Conservation (phyloP, 2,888 invertebrate species). For the Xylocampa areola region DNA sequence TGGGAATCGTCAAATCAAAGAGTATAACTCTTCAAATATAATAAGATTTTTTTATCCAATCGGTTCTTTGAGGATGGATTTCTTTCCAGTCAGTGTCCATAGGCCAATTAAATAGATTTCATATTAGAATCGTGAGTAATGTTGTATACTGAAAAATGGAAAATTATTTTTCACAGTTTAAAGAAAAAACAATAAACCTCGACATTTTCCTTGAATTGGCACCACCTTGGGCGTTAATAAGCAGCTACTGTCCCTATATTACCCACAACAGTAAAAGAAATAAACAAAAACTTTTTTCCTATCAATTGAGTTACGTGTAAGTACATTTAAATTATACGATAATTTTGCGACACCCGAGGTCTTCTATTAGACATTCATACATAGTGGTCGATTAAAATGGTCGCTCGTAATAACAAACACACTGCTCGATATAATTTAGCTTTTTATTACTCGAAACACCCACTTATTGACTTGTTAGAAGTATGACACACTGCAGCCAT, state of each 20-base stretch:
- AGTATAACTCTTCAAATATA: too few relatives aligned
- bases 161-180: too few relatives aligned
- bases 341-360: constrained; percentile 27
- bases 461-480: constrained; percentile 18
- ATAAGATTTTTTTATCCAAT: too few relatives aligned
- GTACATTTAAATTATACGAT: constrained; percentile 9
- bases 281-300: constrained; percentile 24
- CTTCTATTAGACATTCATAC: constrained; percentile 21
- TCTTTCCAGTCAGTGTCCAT: too few relatives aligned
- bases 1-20: too few relatives aligned
- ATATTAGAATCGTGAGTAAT: too few relatives aligned
- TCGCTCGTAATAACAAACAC: constrained; percentile 28
- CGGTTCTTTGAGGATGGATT: too few relatives aligned
- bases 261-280: constrained; percentile 16
- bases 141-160: too few relatives aligned
- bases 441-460: constrained; percentile 41
- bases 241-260: constrained; percentile 5
- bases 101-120: too few relatives aligned
- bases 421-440: constrained; percentile 10
- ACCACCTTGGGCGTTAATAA: constrained; percentile 17
- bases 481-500: constrained; percentile 47
- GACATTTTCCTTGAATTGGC: constrained; percentile 2
- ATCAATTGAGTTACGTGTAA: constrained; percentile 18
- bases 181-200: not conserved
- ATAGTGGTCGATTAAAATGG: constrained; percentile 15